Base-by-base conservation (phyloP, 2,113 vertebrate species). In the Gobio gobio region DNA sequence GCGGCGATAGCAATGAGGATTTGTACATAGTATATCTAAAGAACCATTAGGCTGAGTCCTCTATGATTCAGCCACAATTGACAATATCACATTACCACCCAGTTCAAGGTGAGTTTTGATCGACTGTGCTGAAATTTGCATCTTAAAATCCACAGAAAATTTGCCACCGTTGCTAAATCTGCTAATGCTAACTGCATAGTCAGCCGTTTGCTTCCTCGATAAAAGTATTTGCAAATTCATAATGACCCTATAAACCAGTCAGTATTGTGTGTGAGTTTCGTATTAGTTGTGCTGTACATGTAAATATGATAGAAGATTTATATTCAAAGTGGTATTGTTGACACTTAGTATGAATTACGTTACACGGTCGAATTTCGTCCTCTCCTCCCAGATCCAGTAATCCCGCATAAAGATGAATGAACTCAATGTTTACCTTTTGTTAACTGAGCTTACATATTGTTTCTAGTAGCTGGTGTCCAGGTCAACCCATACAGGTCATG, bases 41-140 rank as follows among this genome's bases (percentile, higher is more conserved):
- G 9, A 86, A 51, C 22, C 33, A 26, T n/a, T 82, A 6, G 47
- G 75, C 63, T 64, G 78, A 64, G 89, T 92, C 90, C 90, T 93
- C 91, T 94, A 94, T 94, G 93, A 90, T 91, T 92, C 93, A 91
- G 85, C 82, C 10, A 84, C 90, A 74, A 78, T 90, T 90, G 81
- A 83, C 86, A 59, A 83, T 26, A 91, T 85, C 81, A 79, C 61
- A 88, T 88, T 54, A 58, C 86, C 89, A 83, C 87, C 90, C 90
- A 87, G 78, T 90, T 87, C 88, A 90, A 93, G 94, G 94, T 95
- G 90, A 93, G 91, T 82, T 58, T 8, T 12, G 13, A 49, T 16
- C 33, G 33, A 26, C n/a, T 12, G 24, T 29, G 45, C 59, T n/a
- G 12, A 59, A 51, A 49, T 16, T 4, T 8, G 20, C 59, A 1